Percentiles rank a stretch among this genome's conserved stretches.
Evolutionary conservation across 2,797 vertebrate species (phyloP).

Genomic region (Anas acuta): DNA sequence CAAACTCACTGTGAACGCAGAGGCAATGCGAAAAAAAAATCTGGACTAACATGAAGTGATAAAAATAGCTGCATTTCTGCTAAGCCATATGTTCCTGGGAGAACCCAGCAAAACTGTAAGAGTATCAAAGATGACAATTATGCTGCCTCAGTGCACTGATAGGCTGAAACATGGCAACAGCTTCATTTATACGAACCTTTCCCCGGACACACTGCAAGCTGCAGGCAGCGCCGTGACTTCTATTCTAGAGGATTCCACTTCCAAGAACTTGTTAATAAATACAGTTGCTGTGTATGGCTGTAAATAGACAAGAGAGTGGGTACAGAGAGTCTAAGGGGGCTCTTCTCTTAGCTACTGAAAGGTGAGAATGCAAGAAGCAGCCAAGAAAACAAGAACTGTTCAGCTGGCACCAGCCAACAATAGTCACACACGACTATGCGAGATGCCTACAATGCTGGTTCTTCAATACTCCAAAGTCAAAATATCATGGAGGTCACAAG

Average conservation of each 20-base stretch:
- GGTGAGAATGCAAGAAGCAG: not conserved
- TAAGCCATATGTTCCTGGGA: not conserved
- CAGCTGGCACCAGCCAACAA: conserved; percentile 68
- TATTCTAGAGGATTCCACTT: not conserved
- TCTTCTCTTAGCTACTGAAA: not conserved
- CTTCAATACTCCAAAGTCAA: conserved; percentile 3
- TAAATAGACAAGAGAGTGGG: conserved; percentile 13
- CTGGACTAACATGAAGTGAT: not conserved
- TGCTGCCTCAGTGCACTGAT: fast-evolving
- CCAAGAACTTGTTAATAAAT: not conserved
- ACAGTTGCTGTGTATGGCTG: not conserved
- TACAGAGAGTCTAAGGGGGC: not conserved
- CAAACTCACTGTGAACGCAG: not conserved
- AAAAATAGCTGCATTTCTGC: not conserved
- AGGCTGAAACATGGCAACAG: fast-evolving
- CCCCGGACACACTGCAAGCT: not conserved
- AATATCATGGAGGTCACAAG: not conserved
- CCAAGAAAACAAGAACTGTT: not conserved
- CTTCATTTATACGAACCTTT: not conserved
- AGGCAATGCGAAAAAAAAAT: not conserved
- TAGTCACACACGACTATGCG: not conserved
- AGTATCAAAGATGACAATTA: not conserved
- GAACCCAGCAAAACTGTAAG: not conserved
- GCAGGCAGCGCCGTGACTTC: fast-evolving
- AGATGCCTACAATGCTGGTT: not conserved